phyloP scores from a whole-genome alignment of 2,113 vertebrate genomes.

The Phasianus colchicus region DNA sequence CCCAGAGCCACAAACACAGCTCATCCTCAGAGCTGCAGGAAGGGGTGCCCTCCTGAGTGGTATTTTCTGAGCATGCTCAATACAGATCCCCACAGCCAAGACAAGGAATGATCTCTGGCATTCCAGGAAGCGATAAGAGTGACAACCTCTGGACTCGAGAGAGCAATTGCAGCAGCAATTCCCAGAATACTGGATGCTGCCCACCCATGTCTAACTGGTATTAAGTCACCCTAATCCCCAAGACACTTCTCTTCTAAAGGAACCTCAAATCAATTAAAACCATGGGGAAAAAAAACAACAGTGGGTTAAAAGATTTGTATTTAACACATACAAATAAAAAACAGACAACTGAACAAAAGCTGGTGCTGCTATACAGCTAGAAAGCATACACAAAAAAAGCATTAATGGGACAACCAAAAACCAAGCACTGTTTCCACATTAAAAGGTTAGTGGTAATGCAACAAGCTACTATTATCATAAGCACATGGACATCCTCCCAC shows the following conservation, averaged over 20 bases:
- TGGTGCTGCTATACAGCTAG: slow-evolving; percentile 44
- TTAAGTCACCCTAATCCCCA: slow-evolving; percentile 55
- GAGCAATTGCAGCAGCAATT: slow-evolving; percentile 16
- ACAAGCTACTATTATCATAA: slow-evolving; percentile 48
- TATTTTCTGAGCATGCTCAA: slow-evolving; percentile 65
- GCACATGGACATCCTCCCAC: not conserved
- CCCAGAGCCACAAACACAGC: not conserved
- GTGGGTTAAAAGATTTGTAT: slow-evolving; percentile 64
- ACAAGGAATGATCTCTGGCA: not conserved
- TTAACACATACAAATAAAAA: slow-evolving; percentile 37
- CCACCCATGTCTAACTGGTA: slow-evolving; percentile 42
- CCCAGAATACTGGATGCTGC: slow-evolving; percentile 40
- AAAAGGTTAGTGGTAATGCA: slow-evolving; percentile 68
- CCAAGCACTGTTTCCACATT: slow-evolving; percentile 37
- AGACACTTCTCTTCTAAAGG: slow-evolving; percentile 45
- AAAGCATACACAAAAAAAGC: slow-evolving; percentile 67
- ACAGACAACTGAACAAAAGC: slow-evolving; percentile 68
- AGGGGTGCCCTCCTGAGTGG: not conserved
- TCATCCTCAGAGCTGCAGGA: not conserved
- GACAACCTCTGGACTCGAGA: not conserved
- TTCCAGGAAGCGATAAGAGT: slow-evolving; percentile 10
- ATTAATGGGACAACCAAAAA: slow-evolving; percentile 60
- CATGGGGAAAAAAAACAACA: slow-evolving; percentile 29
- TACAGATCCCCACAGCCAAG: not conserved
- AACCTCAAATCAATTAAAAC: slow-evolving; percentile 66